These are phyloP conservation scores for Zeuzera pyrina DNA, from an alignment of 2,888 invertebrate species.

Conservation along the genomic window DNA sequence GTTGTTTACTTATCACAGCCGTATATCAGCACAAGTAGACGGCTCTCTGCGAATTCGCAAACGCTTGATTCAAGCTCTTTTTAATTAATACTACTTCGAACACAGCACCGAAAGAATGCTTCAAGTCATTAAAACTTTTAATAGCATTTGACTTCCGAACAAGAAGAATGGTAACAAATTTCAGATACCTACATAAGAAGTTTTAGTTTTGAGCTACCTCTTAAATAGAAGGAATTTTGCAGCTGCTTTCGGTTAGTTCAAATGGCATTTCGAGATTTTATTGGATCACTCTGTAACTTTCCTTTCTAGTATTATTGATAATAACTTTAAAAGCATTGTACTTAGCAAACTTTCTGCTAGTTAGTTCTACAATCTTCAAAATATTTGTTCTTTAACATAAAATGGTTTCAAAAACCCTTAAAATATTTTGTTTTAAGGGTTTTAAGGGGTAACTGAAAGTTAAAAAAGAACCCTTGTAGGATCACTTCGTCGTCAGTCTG, in stretches of 20 bases:
- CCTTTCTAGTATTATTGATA: no score
- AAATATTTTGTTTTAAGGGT: no score
- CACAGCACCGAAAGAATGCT: conserved; percentile 64
- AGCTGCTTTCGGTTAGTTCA: conserved; percentile 10
- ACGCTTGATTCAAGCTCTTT: conserved; percentile 56
- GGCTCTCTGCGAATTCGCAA: conserved; percentile 31
- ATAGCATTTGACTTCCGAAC: conserved; percentile 62
- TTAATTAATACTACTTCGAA: conserved; percentile 72
- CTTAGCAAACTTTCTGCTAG: no score
- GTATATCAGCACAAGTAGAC: conserved; percentile 29
- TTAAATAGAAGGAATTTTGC: conserved; percentile 12
- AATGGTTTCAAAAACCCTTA: no score
- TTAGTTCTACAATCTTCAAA: no score
- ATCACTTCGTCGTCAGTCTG: no score
- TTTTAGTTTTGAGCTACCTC: conserved; percentile 34
- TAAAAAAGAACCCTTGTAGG: no score
- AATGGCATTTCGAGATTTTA: conserved; percentile 7
- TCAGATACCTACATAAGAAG: conserved; percentile 45
- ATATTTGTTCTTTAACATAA: no score
- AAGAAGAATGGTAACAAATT: conserved; percentile 52
- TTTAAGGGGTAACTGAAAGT: no score
- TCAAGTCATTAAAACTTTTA: conserved; percentile 71
- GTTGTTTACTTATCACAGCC: no score
- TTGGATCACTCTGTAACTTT: no score
- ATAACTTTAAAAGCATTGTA: no score